Evolutionary conservation across 1,140 invertebrate species (phyloP).

Genomic region (Ceratina calcarata): DNA sequence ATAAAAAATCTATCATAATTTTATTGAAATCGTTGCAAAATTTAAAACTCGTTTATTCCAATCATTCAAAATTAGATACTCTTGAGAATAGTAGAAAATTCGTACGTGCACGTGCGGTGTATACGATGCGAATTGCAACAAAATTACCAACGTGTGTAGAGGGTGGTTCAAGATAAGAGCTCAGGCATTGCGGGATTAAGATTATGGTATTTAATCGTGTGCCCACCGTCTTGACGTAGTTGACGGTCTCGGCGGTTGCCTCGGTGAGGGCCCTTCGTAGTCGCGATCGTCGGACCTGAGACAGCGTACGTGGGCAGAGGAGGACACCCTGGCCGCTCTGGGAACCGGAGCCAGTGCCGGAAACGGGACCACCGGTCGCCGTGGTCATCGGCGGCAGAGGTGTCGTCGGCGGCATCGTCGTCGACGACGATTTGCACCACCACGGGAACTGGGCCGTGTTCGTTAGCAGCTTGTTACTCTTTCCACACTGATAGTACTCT

Average conservation of each 20-base stretch:
- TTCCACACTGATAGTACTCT: constrained; percentile 39
- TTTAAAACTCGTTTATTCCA: no score
- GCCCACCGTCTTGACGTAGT: constrained; percentile 92
- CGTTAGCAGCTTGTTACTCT: constrained; percentile 65
- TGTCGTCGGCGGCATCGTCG: constrained; percentile 76
- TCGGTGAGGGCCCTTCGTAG: constrained; percentile 92
- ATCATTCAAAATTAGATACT: no score
- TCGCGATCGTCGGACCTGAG: constrained; percentile 89
- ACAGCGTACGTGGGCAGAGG: constrained; percentile 92
- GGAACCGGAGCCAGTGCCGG: constrained; percentile 56
- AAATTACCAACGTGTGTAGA: background rate
- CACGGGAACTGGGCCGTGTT: constrained; percentile 78
- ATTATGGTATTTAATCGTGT: constrained; percentile 36
- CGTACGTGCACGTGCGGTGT: background rate
- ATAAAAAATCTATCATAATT: no score
- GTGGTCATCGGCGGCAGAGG: constrained; percentile 68
- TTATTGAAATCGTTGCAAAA: no score
- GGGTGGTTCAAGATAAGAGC: constrained; percentile 33
- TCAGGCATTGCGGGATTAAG: constrained; percentile 34
- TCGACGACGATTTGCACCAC: constrained; percentile 80
- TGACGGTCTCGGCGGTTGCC: constrained; percentile 91
- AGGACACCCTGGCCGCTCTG: constrained; percentile 86
- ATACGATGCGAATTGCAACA: background rate
- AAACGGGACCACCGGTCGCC: constrained; percentile 64
- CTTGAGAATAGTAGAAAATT: no score